Percentiles rank a stretch among this genome's conserved stretches.
These are phyloP conservation scores for Watsonalla cultraria DNA, from an alignment of 2,888 invertebrate species.

Conservation along the genomic window DNA sequence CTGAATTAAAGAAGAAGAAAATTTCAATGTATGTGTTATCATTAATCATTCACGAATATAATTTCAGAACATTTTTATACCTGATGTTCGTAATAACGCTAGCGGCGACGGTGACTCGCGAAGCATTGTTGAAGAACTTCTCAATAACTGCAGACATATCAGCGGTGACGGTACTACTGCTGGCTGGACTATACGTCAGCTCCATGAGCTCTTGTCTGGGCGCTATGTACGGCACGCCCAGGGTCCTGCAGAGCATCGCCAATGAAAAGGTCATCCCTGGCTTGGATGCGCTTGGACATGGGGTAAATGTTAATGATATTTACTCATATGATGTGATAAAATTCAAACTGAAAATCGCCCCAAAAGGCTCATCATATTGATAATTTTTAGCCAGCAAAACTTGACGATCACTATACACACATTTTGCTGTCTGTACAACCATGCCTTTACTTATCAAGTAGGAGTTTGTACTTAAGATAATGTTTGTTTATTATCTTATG, in stretches of 20 bases:
- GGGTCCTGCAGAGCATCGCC: conserved; percentile 96
- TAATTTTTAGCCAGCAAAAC: too few relatives aligned
- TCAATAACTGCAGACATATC: conserved; percentile 96
- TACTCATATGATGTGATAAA: background rate
- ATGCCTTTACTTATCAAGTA: too few relatives aligned
- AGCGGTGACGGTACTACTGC: conserved; percentile 87
- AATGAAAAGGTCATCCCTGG: conserved; percentile 97
- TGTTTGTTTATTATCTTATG: too few relatives aligned
- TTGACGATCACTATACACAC: too few relatives aligned
- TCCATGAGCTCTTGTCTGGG: conserved; percentile 97
- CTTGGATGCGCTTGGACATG: conserved; percentile 90
- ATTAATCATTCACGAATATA: background rate
- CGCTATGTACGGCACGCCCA: conserved; percentile 96
- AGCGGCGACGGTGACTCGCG: conserved; percentile 90
- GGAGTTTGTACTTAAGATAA: too few relatives aligned
- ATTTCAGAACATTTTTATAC: conserved; percentile 89
- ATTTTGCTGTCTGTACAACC: too few relatives aligned
- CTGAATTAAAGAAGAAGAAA: too few relatives aligned
- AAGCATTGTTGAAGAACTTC: conserved; percentile 85
- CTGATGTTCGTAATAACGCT: conserved; percentile 93
- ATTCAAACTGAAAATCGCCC: too few relatives aligned
- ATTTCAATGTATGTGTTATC: too few relatives aligned
- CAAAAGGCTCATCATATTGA: too few relatives aligned
- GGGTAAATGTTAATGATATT: conserved; percentile 80
- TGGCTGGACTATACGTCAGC: conserved; percentile 96